Evolutionary conservation across 2,113 vertebrate species (phyloP), one percentile per base, ranked within the genome.

Genomic region (Chloropsis cyanopogon): DNA sequence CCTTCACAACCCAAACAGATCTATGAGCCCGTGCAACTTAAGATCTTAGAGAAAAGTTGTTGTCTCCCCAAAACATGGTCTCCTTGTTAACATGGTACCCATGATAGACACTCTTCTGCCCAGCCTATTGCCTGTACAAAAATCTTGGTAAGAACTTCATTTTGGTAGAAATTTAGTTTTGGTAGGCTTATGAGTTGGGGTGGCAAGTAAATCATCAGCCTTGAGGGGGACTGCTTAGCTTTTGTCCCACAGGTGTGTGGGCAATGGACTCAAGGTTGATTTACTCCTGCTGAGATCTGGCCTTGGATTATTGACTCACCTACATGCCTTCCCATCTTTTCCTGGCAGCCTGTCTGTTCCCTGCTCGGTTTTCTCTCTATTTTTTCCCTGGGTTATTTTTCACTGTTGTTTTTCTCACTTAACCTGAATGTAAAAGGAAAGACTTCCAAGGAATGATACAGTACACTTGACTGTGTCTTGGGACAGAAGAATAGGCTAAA

Each of bases 81-180:
- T 66, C 29, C 8, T 61, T 39, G 9, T 54, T 57, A 21, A 9
- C 5, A 1, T 4, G n/a, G 3, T 21, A 42, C 5, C 16, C 14
- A 6, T 12, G 6, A 20, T 0, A 25, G 15, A 8, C 12, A 7
- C 6, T 29, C 14, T 31, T 37, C 17, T 61, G 16, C 10, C 37
- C 0, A 2, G 11, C 4, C 2, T 13, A 2, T 9, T 66, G 31
- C 9, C 25, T 46, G 7, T 8, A 13, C 20, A 71, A 70, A 69
- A 15, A 14, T 10, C 44, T 35, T 31, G 21, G 14, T 12, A 35
- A 78, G 59, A 81, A 9, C 11, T 39, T 46, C 0, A 0, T 47
- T 86, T 49, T 44, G 28, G 11, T 69, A 41, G 28, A 14, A 49
- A 65, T 65, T 41, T 35, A 2, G 2, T 39, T 91, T 53, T 61